These are phyloP conservation scores for Drosophila athabasca DNA, from an alignment of 1,140 invertebrate species.

Conservation along the genomic window DNA sequence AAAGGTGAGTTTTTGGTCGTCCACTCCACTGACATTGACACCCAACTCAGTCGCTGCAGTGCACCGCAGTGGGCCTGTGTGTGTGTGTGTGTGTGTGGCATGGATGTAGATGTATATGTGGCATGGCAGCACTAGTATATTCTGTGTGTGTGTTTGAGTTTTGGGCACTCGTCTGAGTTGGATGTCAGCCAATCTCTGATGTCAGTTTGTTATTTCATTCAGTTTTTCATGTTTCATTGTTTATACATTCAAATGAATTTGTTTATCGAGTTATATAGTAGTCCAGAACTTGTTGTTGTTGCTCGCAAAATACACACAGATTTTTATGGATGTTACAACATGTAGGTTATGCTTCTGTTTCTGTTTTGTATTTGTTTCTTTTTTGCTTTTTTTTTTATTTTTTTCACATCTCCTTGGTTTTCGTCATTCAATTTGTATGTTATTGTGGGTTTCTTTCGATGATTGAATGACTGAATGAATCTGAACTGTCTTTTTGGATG, in stretches of 20 bases:
- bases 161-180: conserved; percentile 3
- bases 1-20: conserved; percentile 23
- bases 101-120: too few species aligned
- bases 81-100: too few species aligned
- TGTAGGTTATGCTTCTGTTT: conserved; percentile 41
- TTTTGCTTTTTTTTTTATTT: conserved; percentile 14
- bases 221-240: conserved; percentile 40
- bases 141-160: neutral
- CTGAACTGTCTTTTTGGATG: conserved; percentile 1
- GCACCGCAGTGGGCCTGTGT: too few species aligned
- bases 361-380: conserved; percentile 5
- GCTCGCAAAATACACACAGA: conserved; percentile 46
- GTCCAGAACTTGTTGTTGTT: conserved; percentile 72
- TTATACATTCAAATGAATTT: conserved; percentile 68
- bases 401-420: conserved; percentile 34
- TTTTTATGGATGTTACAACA: conserved; percentile 39
- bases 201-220: conserved; percentile 45
- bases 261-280: conserved; percentile 36
- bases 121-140: neutral
- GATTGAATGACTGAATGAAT: conserved; percentile 34
- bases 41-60: too few species aligned
- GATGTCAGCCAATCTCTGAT: conserved; percentile 43
- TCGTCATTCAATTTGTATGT: conserved; percentile 24
- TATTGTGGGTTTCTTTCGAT: conserved; percentile 22
- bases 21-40: too few species aligned